These are phyloP conservation scores for Trissolcus japonicus DNA, from an alignment of 2,888 invertebrate species.

Conservation along the genomic window DNA sequence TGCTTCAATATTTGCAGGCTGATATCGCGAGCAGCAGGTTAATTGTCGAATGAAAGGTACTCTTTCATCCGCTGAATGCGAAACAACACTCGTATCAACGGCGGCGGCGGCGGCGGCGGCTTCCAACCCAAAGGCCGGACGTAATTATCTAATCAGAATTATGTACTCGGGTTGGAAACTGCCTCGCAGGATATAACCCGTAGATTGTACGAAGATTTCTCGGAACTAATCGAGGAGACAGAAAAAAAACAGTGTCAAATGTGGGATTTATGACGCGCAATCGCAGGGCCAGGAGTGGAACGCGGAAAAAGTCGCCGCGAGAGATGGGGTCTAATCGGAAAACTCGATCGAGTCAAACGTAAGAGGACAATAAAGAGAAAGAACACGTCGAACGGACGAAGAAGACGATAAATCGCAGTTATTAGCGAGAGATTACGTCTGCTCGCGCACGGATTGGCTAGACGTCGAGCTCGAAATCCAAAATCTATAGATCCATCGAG, in stretches of 20 bases:
- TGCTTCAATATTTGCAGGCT: conserved; percentile 55
- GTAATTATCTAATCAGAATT: conserved; percentile 58
- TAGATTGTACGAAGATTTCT: conserved; percentile 42
- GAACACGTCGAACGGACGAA: conserved; percentile 58
- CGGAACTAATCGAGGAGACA: not conserved
- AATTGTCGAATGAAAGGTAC: conserved; percentile 56
- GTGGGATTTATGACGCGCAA: conserved; percentile 28
- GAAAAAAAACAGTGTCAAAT: conserved; percentile 26
- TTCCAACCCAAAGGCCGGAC: conserved; percentile 53
- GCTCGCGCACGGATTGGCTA: conserved; percentile 67
- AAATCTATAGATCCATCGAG: conserved; percentile 71
- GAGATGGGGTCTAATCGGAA: conserved; percentile 52
- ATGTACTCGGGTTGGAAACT: conserved; percentile 29
- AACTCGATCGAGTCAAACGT: conserved; percentile 46
- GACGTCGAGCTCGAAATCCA: conserved; percentile 67
- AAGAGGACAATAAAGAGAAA: conserved; percentile 60
- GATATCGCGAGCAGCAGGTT: conserved; percentile 54
- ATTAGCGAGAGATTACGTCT: conserved; percentile 75
- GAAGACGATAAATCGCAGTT: conserved; percentile 75
- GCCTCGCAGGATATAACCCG: conserved; percentile 44
- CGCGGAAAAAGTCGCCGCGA: conserved; percentile 25
- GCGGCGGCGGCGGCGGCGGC: conserved; percentile 11
- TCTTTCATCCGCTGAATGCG: conserved; percentile 51
- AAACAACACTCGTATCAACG: conserved; percentile 51
- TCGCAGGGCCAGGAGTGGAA: not conserved